Base-by-base conservation (phyloP, 2,888 invertebrate genomes). In the Tillus elongatus region DNA sequence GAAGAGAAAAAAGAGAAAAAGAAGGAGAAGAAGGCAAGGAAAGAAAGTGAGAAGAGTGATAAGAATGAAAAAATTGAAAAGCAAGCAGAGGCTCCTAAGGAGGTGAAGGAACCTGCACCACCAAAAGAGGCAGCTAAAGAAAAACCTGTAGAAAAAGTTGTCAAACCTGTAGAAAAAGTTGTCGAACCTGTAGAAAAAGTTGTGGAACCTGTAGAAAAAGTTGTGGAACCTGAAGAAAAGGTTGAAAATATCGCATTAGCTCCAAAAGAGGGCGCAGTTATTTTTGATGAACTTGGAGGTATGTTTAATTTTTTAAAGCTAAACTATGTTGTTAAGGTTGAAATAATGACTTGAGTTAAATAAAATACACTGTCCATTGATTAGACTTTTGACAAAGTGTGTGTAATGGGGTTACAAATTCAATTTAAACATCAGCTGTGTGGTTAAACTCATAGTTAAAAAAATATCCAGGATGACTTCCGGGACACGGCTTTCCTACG, bases 231-330 rank as follows among this genome's bases (percentile, higher is more conserved):
- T 40, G 30, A 56, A 55, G 39, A 50, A 50, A 29, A 15, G 15
- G 32, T 31, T 27, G 49, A 50, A 6, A 41, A 43, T 33, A 31
- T 36, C 8, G 27, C 19, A 4, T 8, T 10, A 4, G 37, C 37
- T 15, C 16, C 12, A 11, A 12, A 35, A 12, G 40, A 45, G 33
- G 24, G 40, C 36, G 61, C 57, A 45, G 62, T 69, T 39, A 73
- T 64, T 35, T 76, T 75, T 51, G 75, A 77, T 56, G 75, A 75
- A 61, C 57, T 75, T 42, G 74, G 73, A 58, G 75, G 75, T 74
- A 64, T 61, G 55, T 41, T 30, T 32, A 15, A 24, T 26, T 24
- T 35, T 27, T 24, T 11, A n/a, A n/a, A n/a, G n/a, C n/a, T n/a
- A 29, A 28, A 3, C 11, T 13, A 10, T 16, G 6, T 29, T 29